Evolutionary conservation across 64 coral and sea anemone genomes (phyloP).

Genomic region (Stichodactyla mertensii): DNA sequence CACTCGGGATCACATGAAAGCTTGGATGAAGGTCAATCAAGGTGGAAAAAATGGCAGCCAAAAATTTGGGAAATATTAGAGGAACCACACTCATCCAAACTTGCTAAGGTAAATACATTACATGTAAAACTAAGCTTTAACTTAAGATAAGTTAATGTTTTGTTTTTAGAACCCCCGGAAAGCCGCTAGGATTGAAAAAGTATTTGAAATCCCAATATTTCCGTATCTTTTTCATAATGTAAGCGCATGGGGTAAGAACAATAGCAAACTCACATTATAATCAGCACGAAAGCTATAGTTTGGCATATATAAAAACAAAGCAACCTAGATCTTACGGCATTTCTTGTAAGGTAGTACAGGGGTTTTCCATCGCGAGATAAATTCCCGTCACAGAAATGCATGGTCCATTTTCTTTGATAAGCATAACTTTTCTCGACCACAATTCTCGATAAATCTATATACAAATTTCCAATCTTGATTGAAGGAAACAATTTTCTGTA

Average conservation of each 20-base stretch:
- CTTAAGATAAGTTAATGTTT: not conserved
- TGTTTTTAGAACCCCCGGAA: no score
- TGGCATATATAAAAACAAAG: not conserved
- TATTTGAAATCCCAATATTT: no score
- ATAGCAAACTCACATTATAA: not conserved
- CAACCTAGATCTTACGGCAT: not conserved
- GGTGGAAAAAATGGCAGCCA: conserved; percentile 64
- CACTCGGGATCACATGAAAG: conserved; percentile 27
- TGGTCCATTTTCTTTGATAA: no score
- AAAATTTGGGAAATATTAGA: conserved; percentile 86
- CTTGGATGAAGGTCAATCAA: conserved; percentile 28
- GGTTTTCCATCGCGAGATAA: no score
- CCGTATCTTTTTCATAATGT: no score
- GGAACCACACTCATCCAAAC: conserved; percentile 72
- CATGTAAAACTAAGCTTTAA: not conserved
- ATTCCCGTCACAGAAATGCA: no score
- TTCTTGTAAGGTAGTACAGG: not conserved
- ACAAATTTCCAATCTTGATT: no score
- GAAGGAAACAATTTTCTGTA: no score
- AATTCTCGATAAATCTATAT: no score
- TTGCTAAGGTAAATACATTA: conserved; percentile 56
- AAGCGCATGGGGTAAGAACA: not conserved
- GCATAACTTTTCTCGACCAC: no score
- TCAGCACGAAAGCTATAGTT: not conserved
- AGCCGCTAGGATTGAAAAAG: no score